Conservation (phyloP, 2,113 vertebrate genomes). For the Crotophaga sulcirostris region DNA sequence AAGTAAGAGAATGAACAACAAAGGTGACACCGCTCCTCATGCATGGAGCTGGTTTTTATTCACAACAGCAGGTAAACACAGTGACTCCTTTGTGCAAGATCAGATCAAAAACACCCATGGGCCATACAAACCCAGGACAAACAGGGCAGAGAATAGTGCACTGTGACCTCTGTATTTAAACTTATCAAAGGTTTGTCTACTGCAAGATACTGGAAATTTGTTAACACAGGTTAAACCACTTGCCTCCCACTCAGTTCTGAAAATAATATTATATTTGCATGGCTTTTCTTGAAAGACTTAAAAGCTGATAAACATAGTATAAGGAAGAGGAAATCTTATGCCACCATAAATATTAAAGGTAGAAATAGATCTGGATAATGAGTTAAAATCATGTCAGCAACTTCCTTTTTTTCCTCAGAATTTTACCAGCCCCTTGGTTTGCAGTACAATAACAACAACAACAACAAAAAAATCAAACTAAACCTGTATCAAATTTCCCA, state of each 20-base stretch:
- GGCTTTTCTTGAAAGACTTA: background rate
- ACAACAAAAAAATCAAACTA: background rate
- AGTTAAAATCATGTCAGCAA: background rate
- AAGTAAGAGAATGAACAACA: background rate
- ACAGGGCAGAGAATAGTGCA: background rate
- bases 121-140: background rate
- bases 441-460: background rate
- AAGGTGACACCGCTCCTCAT: background rate
- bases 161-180: background rate
- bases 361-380: no score
- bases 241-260: background rate
- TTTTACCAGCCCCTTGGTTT: background rate
- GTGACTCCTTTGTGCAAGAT: background rate
- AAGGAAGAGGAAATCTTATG: background rate
- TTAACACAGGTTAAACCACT: background rate
- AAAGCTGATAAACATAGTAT: background rate
- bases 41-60: accelerated
- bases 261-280: background rate
- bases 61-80: background rate
- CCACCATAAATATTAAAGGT: constrained; percentile 3
- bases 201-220: background rate
- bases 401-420: background rate
- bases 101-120: background rate
- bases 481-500: background rate
- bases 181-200: background rate